These are phyloP conservation scores for Crenichthys baileyi DNA, from an alignment of 2,797 vertebrate species.

Conservation along the genomic window DNA sequence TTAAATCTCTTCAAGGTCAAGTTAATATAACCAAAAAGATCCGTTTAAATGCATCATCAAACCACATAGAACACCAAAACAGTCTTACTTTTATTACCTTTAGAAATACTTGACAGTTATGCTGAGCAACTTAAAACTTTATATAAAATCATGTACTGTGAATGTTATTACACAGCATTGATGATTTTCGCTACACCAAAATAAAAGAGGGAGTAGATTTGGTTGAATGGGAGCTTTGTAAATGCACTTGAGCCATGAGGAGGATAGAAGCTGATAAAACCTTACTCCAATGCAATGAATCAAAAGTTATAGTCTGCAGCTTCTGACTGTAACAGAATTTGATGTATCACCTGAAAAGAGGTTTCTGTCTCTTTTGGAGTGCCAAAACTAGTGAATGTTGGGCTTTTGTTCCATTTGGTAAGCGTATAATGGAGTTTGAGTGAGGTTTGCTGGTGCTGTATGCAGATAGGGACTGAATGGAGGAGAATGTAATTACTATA, in stretches of 20 bases:
- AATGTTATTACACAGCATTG: neutral
- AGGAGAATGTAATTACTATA: conserved; percentile 77
- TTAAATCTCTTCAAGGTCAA: neutral
- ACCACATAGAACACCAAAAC: neutral
- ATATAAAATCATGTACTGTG: neutral
- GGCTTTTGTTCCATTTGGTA: conserved; percentile 71
- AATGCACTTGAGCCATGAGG: conserved; percentile 42
- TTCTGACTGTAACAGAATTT: conserved; percentile 53
- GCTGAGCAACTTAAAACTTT: neutral
- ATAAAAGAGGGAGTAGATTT: conserved; percentile 27
- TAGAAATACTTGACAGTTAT: neutral
- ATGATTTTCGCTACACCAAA: neutral
- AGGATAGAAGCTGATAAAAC: conserved; percentile 48
- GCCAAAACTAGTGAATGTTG: conserved; percentile 62
- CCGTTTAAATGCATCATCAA: neutral
- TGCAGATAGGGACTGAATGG: conserved; percentile 65
- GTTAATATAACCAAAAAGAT: neutral
- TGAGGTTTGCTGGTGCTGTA: conserved; percentile 56
- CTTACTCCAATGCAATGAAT: conserved; percentile 43
- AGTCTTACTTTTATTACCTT: neutral
- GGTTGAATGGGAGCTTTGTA: conserved; percentile 34
- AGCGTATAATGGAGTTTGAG: conserved; percentile 71
- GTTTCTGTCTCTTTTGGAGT: conserved; percentile 61
- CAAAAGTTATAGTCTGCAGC: conserved; percentile 54
- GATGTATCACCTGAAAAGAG: conserved; percentile 58